These are phyloP conservation scores for Julus scandinavius DNA, from an alignment of 2,888 invertebrate genomes.

Conservation along the genomic window DNA sequence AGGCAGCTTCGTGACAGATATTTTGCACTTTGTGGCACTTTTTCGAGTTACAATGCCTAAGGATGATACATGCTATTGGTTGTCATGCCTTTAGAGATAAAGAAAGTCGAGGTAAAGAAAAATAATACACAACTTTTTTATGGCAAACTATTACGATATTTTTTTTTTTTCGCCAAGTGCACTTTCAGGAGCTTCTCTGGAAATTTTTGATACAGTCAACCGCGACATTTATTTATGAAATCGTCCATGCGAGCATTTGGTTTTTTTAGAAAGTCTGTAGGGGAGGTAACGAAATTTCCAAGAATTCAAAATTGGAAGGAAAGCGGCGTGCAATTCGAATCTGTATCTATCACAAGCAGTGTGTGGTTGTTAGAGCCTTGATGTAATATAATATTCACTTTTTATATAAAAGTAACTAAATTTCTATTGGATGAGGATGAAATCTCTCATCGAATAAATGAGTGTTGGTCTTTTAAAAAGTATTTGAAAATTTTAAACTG, in stretches of 20 bases:
- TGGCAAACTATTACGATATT: neutral
- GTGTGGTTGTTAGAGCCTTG: neutral
- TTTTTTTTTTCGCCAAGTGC: neutral
- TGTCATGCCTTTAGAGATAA: neutral
- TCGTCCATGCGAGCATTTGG: neutral
- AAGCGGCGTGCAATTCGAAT: neutral
- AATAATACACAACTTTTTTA: neutral
- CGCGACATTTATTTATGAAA: neutral
- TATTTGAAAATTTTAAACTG: too few relatives aligned
- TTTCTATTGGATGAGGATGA: too few relatives aligned
- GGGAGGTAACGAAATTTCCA: neutral
- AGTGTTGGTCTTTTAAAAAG: too few relatives aligned
- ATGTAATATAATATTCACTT: neutral
- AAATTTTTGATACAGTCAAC: neutral
- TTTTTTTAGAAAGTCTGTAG: neutral
- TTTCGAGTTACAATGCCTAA: neutral
- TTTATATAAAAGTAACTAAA: too few relatives aligned
- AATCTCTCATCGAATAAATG: too few relatives aligned
- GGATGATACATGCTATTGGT: conserved; percentile 4
- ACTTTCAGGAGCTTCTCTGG: neutral
- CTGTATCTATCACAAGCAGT: neutral
- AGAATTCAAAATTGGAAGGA: neutral
- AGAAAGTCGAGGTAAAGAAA: neutral
- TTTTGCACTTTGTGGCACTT: neutral
- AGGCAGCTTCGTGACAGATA: neutral